A percentile compares a stretch with the other conserved stretches of the same genome.
Evolutionary conservation across 2,113 vertebrate genomes (phyloP).

Genomic region (Oceanodroma tethys): DNA sequence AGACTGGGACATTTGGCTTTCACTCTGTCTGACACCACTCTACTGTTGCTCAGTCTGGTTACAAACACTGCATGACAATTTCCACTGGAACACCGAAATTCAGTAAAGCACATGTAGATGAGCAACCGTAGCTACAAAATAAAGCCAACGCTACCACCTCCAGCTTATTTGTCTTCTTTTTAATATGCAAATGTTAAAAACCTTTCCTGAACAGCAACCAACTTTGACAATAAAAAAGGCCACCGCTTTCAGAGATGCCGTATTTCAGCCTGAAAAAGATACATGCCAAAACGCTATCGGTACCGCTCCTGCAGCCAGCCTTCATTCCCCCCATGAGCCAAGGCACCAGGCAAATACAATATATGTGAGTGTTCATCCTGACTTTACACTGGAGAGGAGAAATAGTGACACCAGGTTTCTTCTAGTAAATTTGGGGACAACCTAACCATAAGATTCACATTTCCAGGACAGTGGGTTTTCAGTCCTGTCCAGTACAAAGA

Average conservation of each 20-base stretch:
- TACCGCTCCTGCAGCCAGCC: not conserved
- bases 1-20: not conserved
- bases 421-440: not conserved
- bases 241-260: accelerated
- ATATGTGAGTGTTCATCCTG: not conserved
- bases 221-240: not conserved
- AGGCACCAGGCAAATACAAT: not conserved
- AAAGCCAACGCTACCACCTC: not conserved
- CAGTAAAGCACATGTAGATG: not conserved
- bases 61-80: not conserved
- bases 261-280: not conserved
- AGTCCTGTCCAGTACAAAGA: not conserved
- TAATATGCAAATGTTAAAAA: not conserved
- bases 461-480: not conserved
- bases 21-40: not conserved
- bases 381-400: not conserved
- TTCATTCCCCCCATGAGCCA: not conserved
- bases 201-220: not conserved
- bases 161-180: not conserved
- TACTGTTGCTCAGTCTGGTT: not conserved
- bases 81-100: not conserved
- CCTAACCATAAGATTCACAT: not conserved
- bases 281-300: accelerated
- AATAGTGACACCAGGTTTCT: not conserved
- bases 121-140: not conserved